phyloP scores from a whole-genome alignment of 2,797 vertebrate species.

The Chaetodon trifasciatus region DNA sequence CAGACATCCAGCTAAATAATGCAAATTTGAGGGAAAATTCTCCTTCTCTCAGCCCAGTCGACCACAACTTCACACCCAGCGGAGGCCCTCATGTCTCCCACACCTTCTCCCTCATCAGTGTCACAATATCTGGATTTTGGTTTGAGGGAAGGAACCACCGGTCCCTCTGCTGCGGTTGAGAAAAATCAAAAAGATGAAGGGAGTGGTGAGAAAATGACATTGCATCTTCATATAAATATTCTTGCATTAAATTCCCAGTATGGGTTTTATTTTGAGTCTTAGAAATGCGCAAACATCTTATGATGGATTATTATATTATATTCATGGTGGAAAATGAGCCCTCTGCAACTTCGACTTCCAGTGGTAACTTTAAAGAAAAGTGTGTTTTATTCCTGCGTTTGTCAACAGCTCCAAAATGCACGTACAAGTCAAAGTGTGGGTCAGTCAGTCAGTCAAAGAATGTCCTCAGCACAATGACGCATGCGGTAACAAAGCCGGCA shows the following conservation, averaged over 20 bases:
- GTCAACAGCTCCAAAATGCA: slow-evolving; percentile 38
- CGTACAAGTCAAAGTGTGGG: slow-evolving; percentile 14
- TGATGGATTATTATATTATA: not conserved
- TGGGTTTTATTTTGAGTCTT: slow-evolving; percentile 19
- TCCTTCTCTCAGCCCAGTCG: slow-evolving; percentile 43
- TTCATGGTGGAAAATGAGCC: slow-evolving; percentile 22
- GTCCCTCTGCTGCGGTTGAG: slow-evolving; percentile 22
- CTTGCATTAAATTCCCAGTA: not conserved
- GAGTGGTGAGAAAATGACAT: slow-evolving; percentile 29
- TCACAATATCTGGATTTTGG: slow-evolving; percentile 48
- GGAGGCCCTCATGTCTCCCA: slow-evolving; percentile 42
- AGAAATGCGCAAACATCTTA: slow-evolving; percentile 10
- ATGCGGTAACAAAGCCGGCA: slow-evolving; percentile 46
- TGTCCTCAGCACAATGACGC: slow-evolving; percentile 39
- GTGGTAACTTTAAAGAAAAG: slow-evolving; percentile 28
- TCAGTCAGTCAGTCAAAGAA: slow-evolving; percentile 49
- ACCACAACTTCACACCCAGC: slow-evolving; percentile 66
- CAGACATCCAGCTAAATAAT: slow-evolving; percentile 59
- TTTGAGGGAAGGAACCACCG: slow-evolving; percentile 31
- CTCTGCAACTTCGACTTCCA: slow-evolving; percentile 20
- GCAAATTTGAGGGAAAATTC: slow-evolving; percentile 51
- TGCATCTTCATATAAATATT: slow-evolving; percentile 36
- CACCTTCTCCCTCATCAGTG: slow-evolving; percentile 58
- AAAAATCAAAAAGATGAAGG: slow-evolving; percentile 30
- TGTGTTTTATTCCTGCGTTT: slow-evolving; percentile 25